phyloP scores from a whole-genome alignment of 1,140 invertebrate genomes.

The Panagrolaimus sp. region DNA sequence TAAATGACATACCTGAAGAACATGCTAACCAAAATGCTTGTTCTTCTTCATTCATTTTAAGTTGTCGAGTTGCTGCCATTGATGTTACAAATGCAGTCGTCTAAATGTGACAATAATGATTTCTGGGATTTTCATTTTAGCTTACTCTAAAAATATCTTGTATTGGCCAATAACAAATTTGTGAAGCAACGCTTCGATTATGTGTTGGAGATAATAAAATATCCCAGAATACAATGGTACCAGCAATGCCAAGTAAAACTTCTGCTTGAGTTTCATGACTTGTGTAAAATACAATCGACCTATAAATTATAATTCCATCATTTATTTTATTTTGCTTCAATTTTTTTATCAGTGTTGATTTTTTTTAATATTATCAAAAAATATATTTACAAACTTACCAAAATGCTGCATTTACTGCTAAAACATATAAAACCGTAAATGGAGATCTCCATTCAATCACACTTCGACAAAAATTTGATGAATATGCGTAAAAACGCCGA shows the following conservation, averaged over 20 bases:
- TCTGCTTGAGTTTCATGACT: slow-evolving; percentile 23
- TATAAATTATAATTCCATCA: no score
- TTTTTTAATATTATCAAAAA: no score
- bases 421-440: slow-evolving; percentile 5
- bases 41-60: slow-evolving; percentile 29
- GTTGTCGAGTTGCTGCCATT: slow-evolving; percentile 20
- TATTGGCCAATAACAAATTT: slow-evolving; percentile 25
- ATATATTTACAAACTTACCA: background rate
- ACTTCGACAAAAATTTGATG: slow-evolving; percentile 10
- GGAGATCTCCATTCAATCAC: slow-evolving; percentile 15
- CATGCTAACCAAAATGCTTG: slow-evolving; percentile 31
- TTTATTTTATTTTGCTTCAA: no score
- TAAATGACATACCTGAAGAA: slow-evolving; percentile 23
- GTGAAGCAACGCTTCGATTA: slow-evolving; percentile 24
- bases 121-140: slow-evolving; percentile 5
- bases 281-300: slow-evolving; percentile 29
- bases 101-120: background rate
- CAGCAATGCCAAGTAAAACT: slow-evolving; percentile 24
- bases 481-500: background rate
- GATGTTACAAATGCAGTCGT: slow-evolving; percentile 8
- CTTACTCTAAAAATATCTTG: slow-evolving; percentile 29
- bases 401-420: slow-evolving; percentile 5
- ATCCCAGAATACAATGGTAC: slow-evolving; percentile 25
- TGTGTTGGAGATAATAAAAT: slow-evolving; percentile 27
- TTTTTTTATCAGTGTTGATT: no score